Evolutionary conservation across 2,113 vertebrate genomes (phyloP).

Genomic region (Nipponia nippon): DNA sequence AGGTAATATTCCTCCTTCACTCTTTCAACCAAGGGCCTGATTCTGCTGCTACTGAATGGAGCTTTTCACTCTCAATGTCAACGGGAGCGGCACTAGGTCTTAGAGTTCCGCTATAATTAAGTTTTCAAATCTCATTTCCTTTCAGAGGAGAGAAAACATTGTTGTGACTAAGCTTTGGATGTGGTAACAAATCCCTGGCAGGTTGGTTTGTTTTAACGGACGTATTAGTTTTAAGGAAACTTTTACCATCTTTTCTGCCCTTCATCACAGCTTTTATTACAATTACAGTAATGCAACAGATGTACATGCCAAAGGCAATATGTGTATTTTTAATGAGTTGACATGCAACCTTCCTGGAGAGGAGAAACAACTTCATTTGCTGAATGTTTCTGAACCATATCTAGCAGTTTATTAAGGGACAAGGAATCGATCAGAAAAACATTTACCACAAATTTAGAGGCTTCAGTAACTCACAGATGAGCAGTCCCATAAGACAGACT

Average conservation of each 20-base stretch:
- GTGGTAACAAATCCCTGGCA: constrained; percentile 69
- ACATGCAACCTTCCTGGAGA: constrained; percentile 47
- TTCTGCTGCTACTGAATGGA: not conserved
- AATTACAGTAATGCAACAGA: constrained; percentile 59
- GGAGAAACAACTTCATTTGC: constrained; percentile 38
- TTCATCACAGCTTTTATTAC: constrained; percentile 66
- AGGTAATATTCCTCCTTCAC: not conserved
- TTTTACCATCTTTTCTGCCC: constrained; percentile 63
- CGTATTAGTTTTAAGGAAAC: constrained; percentile 63
- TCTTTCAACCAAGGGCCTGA: not conserved
- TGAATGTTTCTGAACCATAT: not conserved
- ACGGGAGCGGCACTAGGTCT: not conserved
- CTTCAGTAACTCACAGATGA: not conserved
- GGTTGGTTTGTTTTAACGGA: constrained; percentile 63
- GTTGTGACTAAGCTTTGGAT: constrained; percentile 71
- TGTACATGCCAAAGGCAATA: constrained; percentile 64
- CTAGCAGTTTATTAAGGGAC: constrained; percentile 24
- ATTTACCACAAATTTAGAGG: not conserved
- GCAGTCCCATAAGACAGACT: not conserved
- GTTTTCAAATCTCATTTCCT: constrained; percentile 69
- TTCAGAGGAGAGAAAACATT: constrained; percentile 66
- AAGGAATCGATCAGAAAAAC: not conserved
- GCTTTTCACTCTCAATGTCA: constrained; percentile 2
- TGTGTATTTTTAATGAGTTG: constrained; percentile 65
- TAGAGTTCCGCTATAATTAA: constrained; percentile 45